phyloP scores from a whole-genome alignment of 2,888 invertebrate genomes.

The Odontocerum albicorne region DNA sequence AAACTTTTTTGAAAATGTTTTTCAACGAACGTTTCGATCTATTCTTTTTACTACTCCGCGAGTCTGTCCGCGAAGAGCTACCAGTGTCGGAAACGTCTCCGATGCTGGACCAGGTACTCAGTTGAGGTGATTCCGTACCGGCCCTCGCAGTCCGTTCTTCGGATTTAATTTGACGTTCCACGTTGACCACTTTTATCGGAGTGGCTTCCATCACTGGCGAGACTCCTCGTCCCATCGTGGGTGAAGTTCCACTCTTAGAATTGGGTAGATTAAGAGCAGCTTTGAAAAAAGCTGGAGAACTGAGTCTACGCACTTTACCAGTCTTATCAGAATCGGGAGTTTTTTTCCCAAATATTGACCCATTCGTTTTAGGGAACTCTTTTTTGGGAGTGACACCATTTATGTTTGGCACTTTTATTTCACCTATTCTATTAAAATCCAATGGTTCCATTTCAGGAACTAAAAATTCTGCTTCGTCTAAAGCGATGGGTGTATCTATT shows the following conservation, averaged over 20 bases:
- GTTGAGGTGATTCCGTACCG: constrained; percentile 52
- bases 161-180: constrained; percentile 11
- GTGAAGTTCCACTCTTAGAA: constrained; percentile 42
- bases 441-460: constrained; percentile 54
- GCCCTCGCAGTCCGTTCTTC: constrained; percentile 43
- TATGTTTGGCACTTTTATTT: constrained; percentile 14
- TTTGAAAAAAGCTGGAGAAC: constrained; percentile 62
- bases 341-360: constrained; percentile 51
- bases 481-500: constrained; percentile 55
- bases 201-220: constrained; percentile 11
- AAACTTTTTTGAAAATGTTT: constrained; percentile 78
- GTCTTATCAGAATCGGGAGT: constrained; percentile 50
- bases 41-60: constrained; percentile 49
- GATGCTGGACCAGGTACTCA: constrained; percentile 55
- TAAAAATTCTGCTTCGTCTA: constrained; percentile 60
- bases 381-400: constrained; percentile 41
- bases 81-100: constrained; percentile 47
- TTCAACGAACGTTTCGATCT: constrained; percentile 70
- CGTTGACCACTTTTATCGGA: background rate
- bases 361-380: constrained; percentile 51
- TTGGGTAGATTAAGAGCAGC: constrained; percentile 57
- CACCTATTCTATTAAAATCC: constrained; percentile 44
- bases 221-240: background rate
- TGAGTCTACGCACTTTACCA: constrained; percentile 56
- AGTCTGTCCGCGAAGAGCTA: constrained; percentile 37